Evolutionary conservation across 2,797 vertebrate genomes (phyloP).

Genomic region (Echeneis naucrates): DNA sequence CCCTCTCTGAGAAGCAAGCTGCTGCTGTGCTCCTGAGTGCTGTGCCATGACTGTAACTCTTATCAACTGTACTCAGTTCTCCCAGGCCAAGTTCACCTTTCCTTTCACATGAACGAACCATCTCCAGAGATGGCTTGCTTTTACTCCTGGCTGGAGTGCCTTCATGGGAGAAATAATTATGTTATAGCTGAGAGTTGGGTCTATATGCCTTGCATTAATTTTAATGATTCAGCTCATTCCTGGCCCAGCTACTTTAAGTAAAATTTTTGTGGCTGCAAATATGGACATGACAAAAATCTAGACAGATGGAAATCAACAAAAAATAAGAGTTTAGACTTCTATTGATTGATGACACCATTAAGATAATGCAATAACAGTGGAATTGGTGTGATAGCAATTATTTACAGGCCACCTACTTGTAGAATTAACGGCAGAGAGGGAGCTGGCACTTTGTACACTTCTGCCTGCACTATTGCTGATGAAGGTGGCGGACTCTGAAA

Average conservation of each 20-base stretch:
- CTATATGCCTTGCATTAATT: neutral
- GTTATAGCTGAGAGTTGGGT: neutral
- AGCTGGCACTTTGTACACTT: conserved; percentile 66
- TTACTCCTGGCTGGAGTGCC: conserved; percentile 76
- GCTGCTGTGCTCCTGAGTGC: conserved; percentile 21
- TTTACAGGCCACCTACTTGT: conserved; percentile 80
- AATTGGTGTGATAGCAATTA: neutral
- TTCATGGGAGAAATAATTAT: conserved; percentile 44
- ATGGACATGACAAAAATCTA: neutral
- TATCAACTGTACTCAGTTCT: conserved; percentile 50
- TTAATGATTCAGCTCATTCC: too few species aligned
- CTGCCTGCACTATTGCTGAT: conserved; percentile 76
- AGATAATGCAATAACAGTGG: neutral
- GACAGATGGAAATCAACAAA: too few species aligned
- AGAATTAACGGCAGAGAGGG: conserved; percentile 61
- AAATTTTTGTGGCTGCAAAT: neutral
- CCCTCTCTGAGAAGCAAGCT: conserved; percentile 57
- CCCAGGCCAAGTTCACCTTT: conserved; percentile 42
- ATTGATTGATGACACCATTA: neutral
- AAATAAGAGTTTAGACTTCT: too few species aligned
- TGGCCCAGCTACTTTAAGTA: too few species aligned
- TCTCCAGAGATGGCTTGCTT: conserved; percentile 85
- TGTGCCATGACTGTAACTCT: conserved; percentile 37
- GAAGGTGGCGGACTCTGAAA: conserved; percentile 89
- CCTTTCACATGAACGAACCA: conserved; percentile 77